Base-by-base conservation (phyloP, 2,113 vertebrate genomes). In the Gambusia affinis region DNA sequence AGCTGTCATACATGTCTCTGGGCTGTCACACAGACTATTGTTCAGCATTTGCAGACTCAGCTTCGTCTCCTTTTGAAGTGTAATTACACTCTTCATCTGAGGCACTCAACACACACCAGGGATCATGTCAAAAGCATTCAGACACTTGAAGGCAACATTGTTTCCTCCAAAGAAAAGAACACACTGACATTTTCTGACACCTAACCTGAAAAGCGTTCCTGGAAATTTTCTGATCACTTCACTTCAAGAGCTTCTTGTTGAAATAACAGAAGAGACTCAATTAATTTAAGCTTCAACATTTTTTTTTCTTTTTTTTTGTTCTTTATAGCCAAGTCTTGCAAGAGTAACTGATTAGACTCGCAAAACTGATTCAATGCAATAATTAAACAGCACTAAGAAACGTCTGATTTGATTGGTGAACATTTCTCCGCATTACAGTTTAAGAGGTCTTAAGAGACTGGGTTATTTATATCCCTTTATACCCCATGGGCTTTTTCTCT, bases 41-140 rank as follows among this genome's bases (percentile, higher is more conserved):
- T 64, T 71, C 60, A 17, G 44, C 14, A 64, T 82, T 76, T 67
- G 71, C 64, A 76, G 29, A 70, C 79, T 83, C 54, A 61, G 62
- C 33, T 60, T 72, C 30, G 4, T 31, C 67, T 81, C 66, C 67
- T 70, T 88, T 86, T 84, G 64, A 88, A 80, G 74, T 75, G 60
- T 69, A 83, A 85, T 84, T 84, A 81, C 74, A 84, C 29, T 72
- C 64, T 79, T 87, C 73, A 57, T 76, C 70, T 82, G 29, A 70
- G 66, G 28, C 81, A 87, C 12, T 15, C 29, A 44, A 39, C 68
- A 31, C 60, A 83, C 66, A 57, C 60, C 27, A 61, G 60, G 42
- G 37, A 64, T 67, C 67, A 64, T 78, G 71, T 81, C 78, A 75
- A 68, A 81, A 31, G 24, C 47, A 68, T 65, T 79, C 63, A 24